Evolutionary conservation across 2,888 invertebrate genomes (phyloP), one percentile per base, ranked within the genome.

Genomic region (Pilophorus perplexus): DNA sequence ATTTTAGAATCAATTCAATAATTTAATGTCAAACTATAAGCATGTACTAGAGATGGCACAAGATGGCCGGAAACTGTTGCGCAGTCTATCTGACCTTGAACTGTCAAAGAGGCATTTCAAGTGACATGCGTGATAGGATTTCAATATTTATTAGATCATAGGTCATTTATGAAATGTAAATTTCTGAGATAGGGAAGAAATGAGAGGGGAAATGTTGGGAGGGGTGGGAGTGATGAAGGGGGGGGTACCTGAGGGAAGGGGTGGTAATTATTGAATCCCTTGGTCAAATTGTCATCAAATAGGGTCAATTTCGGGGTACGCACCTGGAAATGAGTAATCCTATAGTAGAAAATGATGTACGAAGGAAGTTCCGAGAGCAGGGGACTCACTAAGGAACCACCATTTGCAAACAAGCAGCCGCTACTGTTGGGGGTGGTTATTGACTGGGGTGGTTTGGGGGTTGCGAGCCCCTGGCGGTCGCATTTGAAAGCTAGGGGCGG

Each of bases 331-430:
- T 33, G 12, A 12, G 6, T 6, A 8, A 33, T 8, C 12, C 33
- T 12, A 8, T 33, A 33, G 33, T 8, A 33, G 33, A 8, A 12
- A 33, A 8, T 6, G 12, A 33, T 33, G 12, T 6, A 33, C 33
- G 33, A 33, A 33, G 33, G 33, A n/a, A n/a, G n/a, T n/a, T n/a
- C 33, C 6, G 6, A 33, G 52, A 18, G 28, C 23, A 28, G 48
- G 62, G 16, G 48, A 46, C 46, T 20, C 62, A 62, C 62, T 46
- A 62, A 33, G 62, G 62, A 46, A 62, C 62, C 62, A 62, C 62
- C 62, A 62, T 62, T 62, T 62, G 62, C 62, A 62, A 62, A 62
- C 62, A 62, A 62, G 62, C 62, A 46, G 62, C 62, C 62, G 62
- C 62, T 62, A 62, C 62, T 62, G 62, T 62, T 46, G 62, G 48